Evolutionary conservation across 1,140 invertebrate species (phyloP).

Genomic region (Cardiocondyla obscurior): DNA sequence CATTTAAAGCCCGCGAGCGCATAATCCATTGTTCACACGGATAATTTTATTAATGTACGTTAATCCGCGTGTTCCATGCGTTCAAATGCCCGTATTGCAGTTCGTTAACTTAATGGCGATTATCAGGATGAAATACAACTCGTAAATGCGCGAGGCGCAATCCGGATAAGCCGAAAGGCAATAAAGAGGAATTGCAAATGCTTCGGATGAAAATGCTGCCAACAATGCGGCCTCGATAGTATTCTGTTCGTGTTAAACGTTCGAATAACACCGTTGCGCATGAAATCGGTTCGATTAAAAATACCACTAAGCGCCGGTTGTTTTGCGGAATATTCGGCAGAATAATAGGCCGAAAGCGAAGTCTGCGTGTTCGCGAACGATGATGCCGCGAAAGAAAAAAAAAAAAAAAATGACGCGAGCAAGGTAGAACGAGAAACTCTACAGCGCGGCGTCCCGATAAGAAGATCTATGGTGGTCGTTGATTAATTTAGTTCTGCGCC

Average conservation of each 20-base stretch:
- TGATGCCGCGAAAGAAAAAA: too few species aligned
- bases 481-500: conserved; percentile 19
- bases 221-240: conserved; percentile 61
- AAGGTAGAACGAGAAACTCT: not conserved
- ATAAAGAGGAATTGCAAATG: conserved; percentile 74
- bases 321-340: conserved; percentile 45
- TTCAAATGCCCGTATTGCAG: conserved; percentile 71
- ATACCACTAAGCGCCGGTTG: conserved; percentile 56
- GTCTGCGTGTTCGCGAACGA: not conserved
- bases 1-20: conserved; percentile 61
- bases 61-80: conserved; percentile 67
- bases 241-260: conserved; percentile 70
- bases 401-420: not conserved
- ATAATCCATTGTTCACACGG: conserved; percentile 71
- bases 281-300: conserved; percentile 68
- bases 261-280: conserved; percentile 69
- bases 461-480: not conserved
- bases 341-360: conserved; percentile 9
- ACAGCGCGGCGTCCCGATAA: not conserved
- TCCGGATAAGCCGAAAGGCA: conserved; percentile 73
- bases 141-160: conserved; percentile 67
- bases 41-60: conserved; percentile 73
- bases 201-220: conserved; percentile 69
- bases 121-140: conserved; percentile 71
- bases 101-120: conserved; percentile 74